phyloP scores from a whole-genome alignment of 2,797 vertebrate species.

The Rhabdophis nuchalis region DNA sequence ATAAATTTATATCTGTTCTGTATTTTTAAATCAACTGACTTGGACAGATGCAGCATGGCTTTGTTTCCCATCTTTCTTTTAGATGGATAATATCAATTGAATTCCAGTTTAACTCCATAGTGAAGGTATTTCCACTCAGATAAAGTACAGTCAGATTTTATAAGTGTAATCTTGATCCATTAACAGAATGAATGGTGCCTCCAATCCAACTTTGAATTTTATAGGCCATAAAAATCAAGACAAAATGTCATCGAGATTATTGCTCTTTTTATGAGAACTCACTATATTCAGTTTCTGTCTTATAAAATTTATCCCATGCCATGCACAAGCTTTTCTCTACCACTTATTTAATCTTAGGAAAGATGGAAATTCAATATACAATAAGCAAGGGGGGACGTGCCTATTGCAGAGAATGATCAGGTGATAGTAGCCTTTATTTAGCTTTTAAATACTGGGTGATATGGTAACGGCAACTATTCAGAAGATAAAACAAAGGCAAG shows the following conservation, averaged over 20 bases:
- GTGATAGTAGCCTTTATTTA: conserved; percentile 7
- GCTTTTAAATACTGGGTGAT: not conserved
- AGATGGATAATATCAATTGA: not conserved
- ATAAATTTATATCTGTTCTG: not conserved
- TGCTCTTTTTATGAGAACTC: not conserved
- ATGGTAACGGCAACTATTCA: conserved; percentile 8
- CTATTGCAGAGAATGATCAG: conserved; percentile 3
- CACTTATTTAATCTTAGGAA: not conserved
- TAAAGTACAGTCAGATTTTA: not conserved
- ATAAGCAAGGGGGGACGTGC: not conserved
- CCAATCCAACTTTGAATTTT: not conserved
- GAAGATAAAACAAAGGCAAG: not conserved
- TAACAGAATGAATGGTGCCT: not conserved
- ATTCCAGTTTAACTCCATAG: not conserved
- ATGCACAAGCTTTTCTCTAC: not conserved
- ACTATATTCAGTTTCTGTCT: not conserved
- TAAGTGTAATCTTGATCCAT: not conserved
- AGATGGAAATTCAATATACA: conserved; percentile 5
- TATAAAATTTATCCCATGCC: not conserved
- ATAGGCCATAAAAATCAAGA: not conserved
- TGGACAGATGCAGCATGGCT: not conserved
- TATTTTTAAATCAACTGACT: not conserved
- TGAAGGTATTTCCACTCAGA: not conserved
- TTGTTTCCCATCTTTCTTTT: not conserved
- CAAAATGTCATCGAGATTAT: not conserved